Evolutionary conservation across 2,113 vertebrate species (phyloP).

Genomic region (Proteles cristata): DNA sequence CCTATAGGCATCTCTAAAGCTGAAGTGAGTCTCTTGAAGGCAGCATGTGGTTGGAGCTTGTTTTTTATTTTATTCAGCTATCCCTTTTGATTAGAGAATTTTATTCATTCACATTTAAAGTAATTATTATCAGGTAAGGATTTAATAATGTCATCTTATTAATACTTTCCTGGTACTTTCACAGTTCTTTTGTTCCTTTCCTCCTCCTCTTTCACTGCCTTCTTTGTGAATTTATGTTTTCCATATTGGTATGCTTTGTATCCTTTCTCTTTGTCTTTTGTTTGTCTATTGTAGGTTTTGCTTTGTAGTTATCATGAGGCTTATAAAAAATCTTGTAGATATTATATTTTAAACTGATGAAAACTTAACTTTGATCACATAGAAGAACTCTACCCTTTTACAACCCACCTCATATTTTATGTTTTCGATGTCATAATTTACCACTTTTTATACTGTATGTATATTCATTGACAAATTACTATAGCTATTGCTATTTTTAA

Average conservation of each 20-base stretch:
- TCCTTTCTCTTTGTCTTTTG: background rate
- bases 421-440: background rate
- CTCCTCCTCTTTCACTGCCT: background rate
- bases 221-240: background rate
- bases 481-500: background rate
- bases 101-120: background rate
- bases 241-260: background rate
- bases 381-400: background rate
- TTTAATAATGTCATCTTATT: background rate
- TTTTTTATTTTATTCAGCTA: background rate
- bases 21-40: background rate
- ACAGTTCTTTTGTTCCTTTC: background rate
- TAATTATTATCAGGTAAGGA: background rate
- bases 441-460: background rate
- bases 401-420: background rate
- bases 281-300: background rate
- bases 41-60: background rate
- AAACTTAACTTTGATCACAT: background rate
- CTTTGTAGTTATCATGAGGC: background rate
- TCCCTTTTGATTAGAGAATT: background rate
- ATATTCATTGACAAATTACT: background rate
- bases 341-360: background rate
- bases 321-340: background rate
- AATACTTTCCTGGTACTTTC: background rate
- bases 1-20: background rate